Evolutionary conservation across 2,888 invertebrate genomes (phyloP), one percentile per base, ranked within the genome.

Genomic region (Trichopoda pennipes): DNA sequence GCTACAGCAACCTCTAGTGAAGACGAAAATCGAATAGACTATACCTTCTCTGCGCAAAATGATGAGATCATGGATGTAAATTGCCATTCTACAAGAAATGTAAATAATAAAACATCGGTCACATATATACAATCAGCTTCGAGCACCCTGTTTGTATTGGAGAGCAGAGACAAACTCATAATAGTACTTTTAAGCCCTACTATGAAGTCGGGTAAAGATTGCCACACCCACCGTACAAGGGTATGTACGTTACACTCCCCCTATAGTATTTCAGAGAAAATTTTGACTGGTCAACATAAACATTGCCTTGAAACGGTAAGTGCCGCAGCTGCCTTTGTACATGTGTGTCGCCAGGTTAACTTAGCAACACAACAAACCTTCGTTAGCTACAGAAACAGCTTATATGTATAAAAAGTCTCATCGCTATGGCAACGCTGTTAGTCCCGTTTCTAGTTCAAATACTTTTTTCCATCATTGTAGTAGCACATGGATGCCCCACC

Each of bases 321-420:
- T 3, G 89, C 88, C 3, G 92, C 87, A 70, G 88, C 91, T 86
- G 89, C 88, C 2, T 89, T 86, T 4, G 92, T 86, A 66, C 88
- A 91, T 85, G 89, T 89, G 56, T 88, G 90, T 38, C 86, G 90
- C 0, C 94, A 94, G 86, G 93, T 93, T 44, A 94, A 94, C 85
- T 94, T 94, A 1, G 94, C 94, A 16, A 94, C 96, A 1, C 96
- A 96, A 0, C 96, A 96, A n/a, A 7, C 96, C 96, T 2, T 95
- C 95, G 42, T 96, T 96, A 7, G 96, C 96, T 4, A 96, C 96
- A 60, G 96, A 96, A 91, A 96, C 96, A 96, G 96, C 97, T 4
- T 97, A 97, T 89, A 96, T 96, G 1, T 97, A 97, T 90, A 97
- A 97, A 90, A 97, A 97, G 90, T 96, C 96, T 74, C 96, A 96